phyloP scores from a whole-genome alignment of 2,113 vertebrate genomes.

The Stegastes partitus region DNA sequence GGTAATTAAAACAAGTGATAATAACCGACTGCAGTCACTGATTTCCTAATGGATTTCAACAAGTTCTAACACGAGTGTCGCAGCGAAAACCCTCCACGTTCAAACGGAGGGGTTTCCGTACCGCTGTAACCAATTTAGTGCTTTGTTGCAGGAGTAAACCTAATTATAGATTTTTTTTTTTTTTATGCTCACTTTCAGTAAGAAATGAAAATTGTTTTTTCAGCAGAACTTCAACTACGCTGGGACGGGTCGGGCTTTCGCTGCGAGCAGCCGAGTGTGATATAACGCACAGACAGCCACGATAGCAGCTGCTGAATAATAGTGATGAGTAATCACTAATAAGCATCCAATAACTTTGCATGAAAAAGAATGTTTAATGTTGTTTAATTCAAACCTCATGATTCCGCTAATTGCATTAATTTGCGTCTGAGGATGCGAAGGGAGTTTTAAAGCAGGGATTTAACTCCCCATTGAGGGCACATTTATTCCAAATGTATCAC shows the following conservation, averaged over 20 bases:
- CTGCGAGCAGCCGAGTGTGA: constrained; percentile 34
- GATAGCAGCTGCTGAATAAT: constrained; percentile 63
- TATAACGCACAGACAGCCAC: constrained; percentile 40
- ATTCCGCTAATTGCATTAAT: constrained; percentile 65
- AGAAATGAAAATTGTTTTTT: constrained; percentile 41
- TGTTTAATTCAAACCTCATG: constrained; percentile 60
- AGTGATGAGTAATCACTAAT: constrained; percentile 59
- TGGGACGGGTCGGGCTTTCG: constrained; percentile 11
- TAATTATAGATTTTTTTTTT: constrained; percentile 54
- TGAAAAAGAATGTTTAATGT: constrained; percentile 41
- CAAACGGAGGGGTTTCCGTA: constrained; percentile 9
- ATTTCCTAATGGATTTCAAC: constrained; percentile 72
- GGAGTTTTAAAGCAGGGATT: constrained; percentile 47
- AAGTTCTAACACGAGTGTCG: constrained; percentile 57
- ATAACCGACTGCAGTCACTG: constrained; percentile 54
- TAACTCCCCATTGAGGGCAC: constrained; percentile 40
- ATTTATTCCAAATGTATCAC: constrained; percentile 42
- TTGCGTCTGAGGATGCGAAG: constrained; percentile 42
- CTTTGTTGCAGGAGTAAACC: constrained; percentile 46
- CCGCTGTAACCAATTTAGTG: constrained; percentile 39
- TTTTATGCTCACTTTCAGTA: constrained; percentile 18
- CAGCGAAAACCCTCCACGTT: constrained; percentile 15
- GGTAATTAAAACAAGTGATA: constrained; percentile 77
- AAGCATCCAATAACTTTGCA: constrained; percentile 55
- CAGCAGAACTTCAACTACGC: constrained; percentile 24